Conservation (phyloP, 2,113 vertebrate species). For the Chionodraco myersi region DNA sequence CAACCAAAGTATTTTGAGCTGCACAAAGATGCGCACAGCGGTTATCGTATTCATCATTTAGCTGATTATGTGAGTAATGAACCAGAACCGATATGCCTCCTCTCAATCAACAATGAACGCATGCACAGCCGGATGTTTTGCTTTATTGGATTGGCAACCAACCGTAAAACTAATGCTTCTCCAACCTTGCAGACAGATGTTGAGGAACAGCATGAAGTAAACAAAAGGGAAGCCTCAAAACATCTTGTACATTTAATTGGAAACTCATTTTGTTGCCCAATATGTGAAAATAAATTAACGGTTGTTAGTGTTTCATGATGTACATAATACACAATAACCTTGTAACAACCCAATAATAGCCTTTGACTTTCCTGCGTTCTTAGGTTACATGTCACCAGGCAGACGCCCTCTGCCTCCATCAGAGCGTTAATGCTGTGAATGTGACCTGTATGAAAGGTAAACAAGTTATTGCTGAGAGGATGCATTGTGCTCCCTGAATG, state of each 20-base stretch:
- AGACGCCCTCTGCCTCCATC: constrained; percentile 6
- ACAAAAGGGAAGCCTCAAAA: not conserved
- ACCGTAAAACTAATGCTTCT: not conserved
- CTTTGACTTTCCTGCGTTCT: constrained; percentile 3
- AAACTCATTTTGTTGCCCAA: not conserved
- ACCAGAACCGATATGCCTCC: not conserved
- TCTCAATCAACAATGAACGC: constrained; percentile 27
- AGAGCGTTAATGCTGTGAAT: constrained; percentile 15
- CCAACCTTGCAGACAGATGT: not conserved
- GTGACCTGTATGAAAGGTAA: constrained; percentile 59
- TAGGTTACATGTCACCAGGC: not conserved
- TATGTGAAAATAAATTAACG: not conserved
- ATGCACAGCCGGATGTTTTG: constrained; percentile 20
- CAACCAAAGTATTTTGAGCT: too few relatives aligned
- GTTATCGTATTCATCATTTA: constrained; percentile 2
- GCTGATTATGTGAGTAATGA: constrained; percentile 1
- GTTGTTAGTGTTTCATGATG: not conserved
- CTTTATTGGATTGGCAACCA: constrained; percentile 18
- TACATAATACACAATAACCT: not conserved
- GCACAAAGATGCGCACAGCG: not conserved
- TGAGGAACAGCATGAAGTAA: not conserved
- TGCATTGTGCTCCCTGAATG: constrained; percentile 44
- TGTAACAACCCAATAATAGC: not conserved
- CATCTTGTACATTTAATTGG: not conserved
- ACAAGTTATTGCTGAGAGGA: constrained; percentile 39